Base-by-base conservation (phyloP, 2,113 vertebrate species). In the Hemicordylus capensis region DNA sequence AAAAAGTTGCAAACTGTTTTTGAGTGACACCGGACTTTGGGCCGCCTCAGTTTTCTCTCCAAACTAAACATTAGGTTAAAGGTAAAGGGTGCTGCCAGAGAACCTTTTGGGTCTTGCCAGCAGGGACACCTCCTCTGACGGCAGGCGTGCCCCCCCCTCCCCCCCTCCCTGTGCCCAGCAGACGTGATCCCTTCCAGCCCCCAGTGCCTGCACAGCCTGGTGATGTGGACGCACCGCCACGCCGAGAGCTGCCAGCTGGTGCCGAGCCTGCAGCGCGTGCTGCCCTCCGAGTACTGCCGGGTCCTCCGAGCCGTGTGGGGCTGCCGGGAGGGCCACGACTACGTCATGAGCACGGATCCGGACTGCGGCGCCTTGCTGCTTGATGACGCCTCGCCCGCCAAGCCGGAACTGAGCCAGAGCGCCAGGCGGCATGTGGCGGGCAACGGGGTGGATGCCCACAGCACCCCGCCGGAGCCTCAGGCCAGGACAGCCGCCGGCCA, bases 221-320 rank as follows among this genome's bases (percentile, higher is more conserved):
- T 99, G 87, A 95, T 90, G 0, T 99, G 98, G 98, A 88, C 97
- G 1, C 98, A 99, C 64, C 73, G 90, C 10, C 98, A 99, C 0
- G 98, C 97, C 0, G 96, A 93, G 39, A 88, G 90, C 91, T 99
- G 98, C 84, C 83, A 58, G 0, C 95, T 96, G 20, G 96, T 95
- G 88, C 98, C 98, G 0, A 93, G 92, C 92, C 96, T 99, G 87
- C 97, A 95, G 89, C 96, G 97, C 84, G 96, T 98, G 22, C 95
- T 98, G 80, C 96, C 97, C 84, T 98, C 96, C 1, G 97, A 95
- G 92, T 98, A 97, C 92, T 96, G 96, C 6, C 97, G 98, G 42
- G 88, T 97, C 9, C 94, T 98, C 78, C 95, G 93, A 81, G 97
- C 97, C 0, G 94, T 98, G 75, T 99, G 98, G 98, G 94, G 96